These are phyloP conservation scores for Lepidiolamprologus cunningtoni DNA, from an alignment of 2,113 vertebrate species.

Conservation along the genomic window DNA sequence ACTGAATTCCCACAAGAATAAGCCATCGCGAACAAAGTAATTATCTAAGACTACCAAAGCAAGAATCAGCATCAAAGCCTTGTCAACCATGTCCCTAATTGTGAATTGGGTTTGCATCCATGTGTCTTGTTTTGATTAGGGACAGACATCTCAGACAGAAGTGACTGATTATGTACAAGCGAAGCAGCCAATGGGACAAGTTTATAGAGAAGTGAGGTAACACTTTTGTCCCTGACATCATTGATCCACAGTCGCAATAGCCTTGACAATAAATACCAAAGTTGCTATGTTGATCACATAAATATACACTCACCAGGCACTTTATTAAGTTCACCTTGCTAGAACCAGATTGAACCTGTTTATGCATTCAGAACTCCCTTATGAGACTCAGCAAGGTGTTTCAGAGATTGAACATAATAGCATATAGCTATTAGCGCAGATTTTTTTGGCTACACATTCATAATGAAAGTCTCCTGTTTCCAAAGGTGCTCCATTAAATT, in stretches of 20 bases:
- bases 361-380: neutral
- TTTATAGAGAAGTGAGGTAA: conserved; percentile 33
- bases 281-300: conserved; percentile 29
- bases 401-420: neutral
- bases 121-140: conserved; percentile 31
- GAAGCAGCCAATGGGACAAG: conserved; percentile 3
- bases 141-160: conserved; percentile 30
- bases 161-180: conserved; percentile 1
- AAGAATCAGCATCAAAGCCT: conserved; percentile 22
- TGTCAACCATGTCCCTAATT: conserved; percentile 5
- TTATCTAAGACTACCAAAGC: conserved; percentile 8
- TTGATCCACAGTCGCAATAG: neutral
- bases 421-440: neutral
- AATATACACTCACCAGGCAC: neutral
- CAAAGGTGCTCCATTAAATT: neutral
- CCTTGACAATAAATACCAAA: neutral
- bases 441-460: neutral
- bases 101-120: neutral
- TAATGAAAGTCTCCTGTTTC: neutral
- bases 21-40: conserved; percentile 13
- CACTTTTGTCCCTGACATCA: conserved; percentile 25
- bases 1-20: conserved; percentile 9
- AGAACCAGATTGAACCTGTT: neutral
- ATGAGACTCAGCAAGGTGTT: neutral
- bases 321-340: neutral